Conservation (phyloP, 2,888 invertebrate genomes). For the Zelleria hepariella region DNA sequence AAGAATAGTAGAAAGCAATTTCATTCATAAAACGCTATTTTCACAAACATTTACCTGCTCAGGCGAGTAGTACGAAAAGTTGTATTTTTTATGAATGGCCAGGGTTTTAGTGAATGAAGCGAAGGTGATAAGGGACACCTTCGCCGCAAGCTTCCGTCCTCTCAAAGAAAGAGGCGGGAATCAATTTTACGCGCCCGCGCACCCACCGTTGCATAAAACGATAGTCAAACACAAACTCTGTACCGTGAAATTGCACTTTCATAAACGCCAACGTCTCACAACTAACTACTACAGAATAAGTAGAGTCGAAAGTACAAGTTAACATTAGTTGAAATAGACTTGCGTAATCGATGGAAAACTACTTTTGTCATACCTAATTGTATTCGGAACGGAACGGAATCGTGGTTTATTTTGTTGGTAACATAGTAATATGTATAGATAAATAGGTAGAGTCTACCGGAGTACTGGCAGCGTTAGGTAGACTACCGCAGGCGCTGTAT, state of each 20-base stretch:
- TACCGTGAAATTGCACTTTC: slow-evolving; percentile 30
- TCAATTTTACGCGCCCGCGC: slow-evolving; percentile 61
- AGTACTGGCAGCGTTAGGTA: no score
- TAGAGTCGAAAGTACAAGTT: not conserved
- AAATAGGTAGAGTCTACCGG: no score
- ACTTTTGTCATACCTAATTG: not conserved
- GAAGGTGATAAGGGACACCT: slow-evolving; percentile 30
- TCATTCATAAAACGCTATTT: slow-evolving; percentile 44
- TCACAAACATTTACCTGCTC: slow-evolving; percentile 34
- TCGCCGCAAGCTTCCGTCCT: slow-evolving; percentile 43
- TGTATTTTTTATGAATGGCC: slow-evolving; percentile 52
- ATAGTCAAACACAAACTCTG: slow-evolving; percentile 40
- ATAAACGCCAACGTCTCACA: slow-evolving; percentile 22
- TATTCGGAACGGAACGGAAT: not conserved
- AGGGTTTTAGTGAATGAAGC: slow-evolving; percentile 35
- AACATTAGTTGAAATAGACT: not conserved
- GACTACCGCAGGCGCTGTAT: no score
- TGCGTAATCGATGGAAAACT: not conserved
- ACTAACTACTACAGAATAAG: not conserved
- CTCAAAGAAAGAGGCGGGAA: slow-evolving; percentile 34
- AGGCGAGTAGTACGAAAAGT: slow-evolving; percentile 43
- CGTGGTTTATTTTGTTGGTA: no score
- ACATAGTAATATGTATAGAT: no score
- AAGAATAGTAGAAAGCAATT: slow-evolving; percentile 12
- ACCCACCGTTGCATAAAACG: slow-evolving; percentile 63